A percentile compares a stretch with the other conserved stretches of the same genome.
These are phyloP conservation scores for Eristalis tenax DNA, from an alignment of 2,888 invertebrate genomes.

Conservation along the genomic window DNA sequence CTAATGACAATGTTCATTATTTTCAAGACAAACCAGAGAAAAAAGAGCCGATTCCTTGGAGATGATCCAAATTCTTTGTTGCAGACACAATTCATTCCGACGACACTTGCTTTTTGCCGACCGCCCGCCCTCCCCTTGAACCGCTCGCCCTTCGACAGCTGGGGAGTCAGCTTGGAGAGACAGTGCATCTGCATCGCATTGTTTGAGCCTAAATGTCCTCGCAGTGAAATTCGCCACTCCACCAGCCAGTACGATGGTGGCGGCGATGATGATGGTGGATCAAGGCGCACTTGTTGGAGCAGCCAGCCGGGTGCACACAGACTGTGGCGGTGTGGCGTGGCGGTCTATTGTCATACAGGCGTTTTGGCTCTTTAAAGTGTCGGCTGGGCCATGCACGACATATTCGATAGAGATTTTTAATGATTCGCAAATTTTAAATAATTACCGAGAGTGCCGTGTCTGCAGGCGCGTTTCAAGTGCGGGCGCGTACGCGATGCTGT, in stretches of 20 bases:
- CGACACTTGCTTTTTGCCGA: constrained; percentile 26
- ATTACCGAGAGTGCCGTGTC: constrained; percentile 75
- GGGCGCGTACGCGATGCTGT: neutral
- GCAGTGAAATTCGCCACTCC: constrained; percentile 59
- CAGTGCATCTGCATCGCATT: constrained; percentile 63
- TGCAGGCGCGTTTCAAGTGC: constrained; percentile 28
- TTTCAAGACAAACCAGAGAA: constrained; percentile 64
- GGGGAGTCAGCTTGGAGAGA: constrained; percentile 22
- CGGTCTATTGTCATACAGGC: constrained; percentile 55
- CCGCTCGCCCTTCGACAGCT: neutral
- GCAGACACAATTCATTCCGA: constrained; percentile 71
- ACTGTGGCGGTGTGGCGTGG: neutral
- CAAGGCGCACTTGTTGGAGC: constrained; percentile 47
- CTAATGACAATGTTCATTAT: constrained; percentile 80
- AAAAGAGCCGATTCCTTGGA: constrained; percentile 58
- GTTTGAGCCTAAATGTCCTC: constrained; percentile 68
- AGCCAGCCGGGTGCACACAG: neutral
- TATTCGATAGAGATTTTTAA: constrained; percentile 76
- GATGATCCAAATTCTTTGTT: constrained; percentile 65
- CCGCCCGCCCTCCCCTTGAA: neutral
- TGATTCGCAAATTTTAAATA: constrained; percentile 80
- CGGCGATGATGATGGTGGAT: neutral
- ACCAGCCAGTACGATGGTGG: neutral
- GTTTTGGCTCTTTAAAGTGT: constrained; percentile 45
- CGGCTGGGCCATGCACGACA: constrained; percentile 47